Conservation (phyloP, 2,797 vertebrate genomes). For the Poeciliopsis infans region DNA sequence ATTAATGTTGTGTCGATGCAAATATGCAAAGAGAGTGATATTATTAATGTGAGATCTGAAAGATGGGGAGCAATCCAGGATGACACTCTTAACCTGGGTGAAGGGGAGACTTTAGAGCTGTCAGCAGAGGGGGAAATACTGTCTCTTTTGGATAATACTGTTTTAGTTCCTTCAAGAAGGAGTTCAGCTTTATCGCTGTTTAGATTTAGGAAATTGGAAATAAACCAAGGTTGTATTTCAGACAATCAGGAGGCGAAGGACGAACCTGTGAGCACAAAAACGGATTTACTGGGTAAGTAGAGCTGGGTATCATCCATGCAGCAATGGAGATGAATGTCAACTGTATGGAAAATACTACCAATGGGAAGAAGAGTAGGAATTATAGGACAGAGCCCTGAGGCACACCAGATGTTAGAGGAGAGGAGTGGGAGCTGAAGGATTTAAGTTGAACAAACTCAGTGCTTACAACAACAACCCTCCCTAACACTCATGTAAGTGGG, state of each 20-base stretch:
- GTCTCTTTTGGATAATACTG: neutral
- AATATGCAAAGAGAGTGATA: neutral
- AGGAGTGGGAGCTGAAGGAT: neutral
- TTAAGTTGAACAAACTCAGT: neutral
- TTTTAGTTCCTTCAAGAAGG: neutral
- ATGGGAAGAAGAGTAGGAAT: neutral
- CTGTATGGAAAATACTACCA: neutral
- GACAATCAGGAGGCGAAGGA: neutral
- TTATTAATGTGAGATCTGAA: neutral
- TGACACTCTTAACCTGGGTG: neutral
- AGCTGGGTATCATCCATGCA: neutral
- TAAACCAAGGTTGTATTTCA: neutral
- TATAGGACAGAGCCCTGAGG: neutral
- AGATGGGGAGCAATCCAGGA: neutral
- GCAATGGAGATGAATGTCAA: neutral
- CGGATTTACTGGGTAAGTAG: neutral
- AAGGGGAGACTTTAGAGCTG: neutral
- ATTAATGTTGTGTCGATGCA: neutral
- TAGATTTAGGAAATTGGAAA: neutral
- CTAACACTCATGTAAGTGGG: neutral
- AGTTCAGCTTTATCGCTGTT: neutral
- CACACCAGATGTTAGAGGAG: neutral
- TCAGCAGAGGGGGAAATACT: neutral
- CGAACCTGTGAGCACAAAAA: neutral
- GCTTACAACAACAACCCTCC: neutral